Base-by-base conservation (phyloP, 1,140 invertebrate genomes). In the Chymomyza costata region DNA sequence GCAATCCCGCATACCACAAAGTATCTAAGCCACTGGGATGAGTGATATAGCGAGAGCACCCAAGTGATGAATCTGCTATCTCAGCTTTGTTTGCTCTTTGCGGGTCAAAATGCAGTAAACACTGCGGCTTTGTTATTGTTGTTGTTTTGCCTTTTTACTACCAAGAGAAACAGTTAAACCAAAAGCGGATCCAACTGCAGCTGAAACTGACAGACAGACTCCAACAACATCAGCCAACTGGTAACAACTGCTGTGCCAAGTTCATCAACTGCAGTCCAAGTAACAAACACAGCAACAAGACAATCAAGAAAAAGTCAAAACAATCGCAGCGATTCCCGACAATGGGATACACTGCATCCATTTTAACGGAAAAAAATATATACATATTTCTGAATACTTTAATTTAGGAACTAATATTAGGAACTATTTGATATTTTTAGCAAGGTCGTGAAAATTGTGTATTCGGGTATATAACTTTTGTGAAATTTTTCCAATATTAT, bases 41-140 rank as follows among this genome's bases (percentile, higher is more conserved):
- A n/a, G n/a, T n/a, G n/a, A n/a, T n/a, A n/a, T n/a, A n/a, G n/a
- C n/a, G 18, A 19, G 41, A 6, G 34, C 30, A 25, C 31, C 46
- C 43, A 47, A 43, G 56, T 43, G 31, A 54, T 54, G 46, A 25
- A 46, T 54, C 40, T 38, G 47, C 21, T 50, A n/a, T n/a, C 30
- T 46, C 37, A 21, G 25, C 55, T 51, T 39, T 19, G 30, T 38
- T 10, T 41, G 10, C 13, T 7, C 13, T 19, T 15, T 46, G 48
- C 62, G 35, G 71, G 55, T 67, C 73, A 80, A 71, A 70, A 70
- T 70, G 71, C 70, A 78, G 65, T 76, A 66, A 73, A 66, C 45
- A 53, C 68, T 73, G 48, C 63, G 68, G 53, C 46, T 54, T 38
- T 55, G 19, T 52, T 49, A 31, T 55, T 51, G 44, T 50, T 50